Evolutionary conservation across 2,113 vertebrate species (phyloP), one percentile per base, ranked within the genome.

Genomic region (Rana temporaria): DNA sequence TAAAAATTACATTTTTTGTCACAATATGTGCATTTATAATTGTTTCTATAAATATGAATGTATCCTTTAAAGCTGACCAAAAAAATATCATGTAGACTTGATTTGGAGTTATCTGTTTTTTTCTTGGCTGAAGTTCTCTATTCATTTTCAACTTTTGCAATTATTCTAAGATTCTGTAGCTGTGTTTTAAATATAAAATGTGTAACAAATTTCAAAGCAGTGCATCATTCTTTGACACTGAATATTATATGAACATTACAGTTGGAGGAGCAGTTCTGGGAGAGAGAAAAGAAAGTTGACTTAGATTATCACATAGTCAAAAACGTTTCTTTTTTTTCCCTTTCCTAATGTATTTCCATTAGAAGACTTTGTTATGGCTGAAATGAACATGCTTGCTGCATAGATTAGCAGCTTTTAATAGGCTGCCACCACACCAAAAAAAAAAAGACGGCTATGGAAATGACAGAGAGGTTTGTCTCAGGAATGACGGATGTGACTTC

Each of bases 401-500:
- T 82, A 85, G 79, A 79, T 88, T 88, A 88, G 88, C 88, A 84
- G 90, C 86, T 87, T 91, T 89, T 93, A 90, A 91, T 91, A 88
- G 89, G 91, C 89, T 85, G 87, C 91, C 85, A 81, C 7, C 1
- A 85, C 86, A 88, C 86, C 86, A 72, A 84, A 57, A 68, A 19
- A 53, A 89, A 86, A 30, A 90, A 85, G 86, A 84, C 62, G 79
- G 32, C 52, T 77, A 24, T 67, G 83, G 73, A 87, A 86, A 84
- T 85, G 87, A 87, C 22, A 70, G 88, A 89, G 86, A 90, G 87
- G 90, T 92, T 90, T 86, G 87, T 94, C 91, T 91, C 88, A 84
- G 88, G 89, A 92, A 90, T 90, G 92, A 88, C 90, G 90, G 90
- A 90, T 74, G 90, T 90, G 90, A 90, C 91, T 92, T 71, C 71